These are phyloP conservation scores for Syrmaticus mikado DNA, from an alignment of 2,113 vertebrate species.

Conservation along the genomic window DNA sequence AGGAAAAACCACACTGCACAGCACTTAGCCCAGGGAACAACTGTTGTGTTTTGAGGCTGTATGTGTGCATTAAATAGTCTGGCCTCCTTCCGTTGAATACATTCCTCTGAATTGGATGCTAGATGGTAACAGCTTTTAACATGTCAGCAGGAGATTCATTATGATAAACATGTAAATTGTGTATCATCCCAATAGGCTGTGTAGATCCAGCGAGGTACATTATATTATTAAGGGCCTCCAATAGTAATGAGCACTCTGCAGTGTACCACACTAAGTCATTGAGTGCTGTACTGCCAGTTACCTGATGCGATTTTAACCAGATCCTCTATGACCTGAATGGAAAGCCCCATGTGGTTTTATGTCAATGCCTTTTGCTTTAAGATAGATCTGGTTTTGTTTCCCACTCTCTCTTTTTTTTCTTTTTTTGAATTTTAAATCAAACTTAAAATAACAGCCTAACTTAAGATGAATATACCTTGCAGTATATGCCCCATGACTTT, in stretches of 20 bases:
- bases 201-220: not conserved
- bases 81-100: not conserved
- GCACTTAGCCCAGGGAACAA: not conserved
- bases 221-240: not conserved
- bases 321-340: not conserved
- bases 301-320: not conserved
- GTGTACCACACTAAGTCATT: not conserved
- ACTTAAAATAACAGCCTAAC: not conserved
- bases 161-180: not conserved
- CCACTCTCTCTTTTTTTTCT: not conserved
- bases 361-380: not conserved
- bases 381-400: not conserved
- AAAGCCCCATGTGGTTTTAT: constrained; percentile 11
- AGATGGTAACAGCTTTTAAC: not conserved
- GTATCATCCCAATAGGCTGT: not conserved
- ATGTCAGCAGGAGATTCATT: constrained; percentile 51
- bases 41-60: not conserved
- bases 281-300: constrained; percentile 15
- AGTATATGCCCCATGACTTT: not conserved
- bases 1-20: not conserved
- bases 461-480: not conserved
- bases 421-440: not conserved
- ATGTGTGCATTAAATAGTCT: not conserved
- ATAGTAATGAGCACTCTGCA: not conserved
- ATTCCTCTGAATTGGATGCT: not conserved